A percentile compares a stretch with the other conserved stretches of the same genome.
These are phyloP conservation scores for Proisotoma minuta DNA, from an alignment of 2,888 invertebrate species.

Conservation along the genomic window DNA sequence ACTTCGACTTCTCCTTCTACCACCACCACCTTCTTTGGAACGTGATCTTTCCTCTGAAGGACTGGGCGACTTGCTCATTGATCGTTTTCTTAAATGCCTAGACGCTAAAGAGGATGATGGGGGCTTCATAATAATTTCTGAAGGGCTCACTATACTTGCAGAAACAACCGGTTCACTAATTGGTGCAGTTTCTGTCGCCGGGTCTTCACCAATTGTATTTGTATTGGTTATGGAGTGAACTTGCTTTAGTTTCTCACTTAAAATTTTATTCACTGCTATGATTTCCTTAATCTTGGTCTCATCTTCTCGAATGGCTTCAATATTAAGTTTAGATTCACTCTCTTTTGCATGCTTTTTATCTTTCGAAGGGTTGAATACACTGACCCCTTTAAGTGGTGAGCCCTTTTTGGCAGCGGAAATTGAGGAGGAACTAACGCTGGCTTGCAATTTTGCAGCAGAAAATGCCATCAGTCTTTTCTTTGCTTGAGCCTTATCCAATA, in stretches of 20 bases:
- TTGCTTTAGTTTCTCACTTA: constrained; percentile 44
- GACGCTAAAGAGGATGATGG: background rate
- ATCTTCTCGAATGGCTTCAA: constrained; percentile 43
- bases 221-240: constrained; percentile 39
- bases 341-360: constrained; percentile 27
- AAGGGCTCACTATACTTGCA: background rate
- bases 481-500: constrained; percentile 51
- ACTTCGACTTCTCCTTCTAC: background rate
- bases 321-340: no score
- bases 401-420: constrained; percentile 30
- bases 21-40: background rate
- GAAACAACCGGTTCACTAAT: background rate
- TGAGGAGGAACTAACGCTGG: constrained; percentile 30
- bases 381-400: constrained; percentile 40
- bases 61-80: constrained; percentile 12
- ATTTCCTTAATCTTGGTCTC: constrained; percentile 47
- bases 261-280: constrained; percentile 41
- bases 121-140: constrained; percentile 1
- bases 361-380: constrained; percentile 39
- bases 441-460: constrained; percentile 49
- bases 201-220: constrained; percentile 36
- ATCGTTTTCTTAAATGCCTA: constrained; percentile 14
- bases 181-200: background rate
- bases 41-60: background rate
- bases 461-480: constrained; percentile 53